Evolutionary conservation across 1,140 invertebrate genomes (phyloP).

Genomic region (Ctenoplectra terminalis): DNA sequence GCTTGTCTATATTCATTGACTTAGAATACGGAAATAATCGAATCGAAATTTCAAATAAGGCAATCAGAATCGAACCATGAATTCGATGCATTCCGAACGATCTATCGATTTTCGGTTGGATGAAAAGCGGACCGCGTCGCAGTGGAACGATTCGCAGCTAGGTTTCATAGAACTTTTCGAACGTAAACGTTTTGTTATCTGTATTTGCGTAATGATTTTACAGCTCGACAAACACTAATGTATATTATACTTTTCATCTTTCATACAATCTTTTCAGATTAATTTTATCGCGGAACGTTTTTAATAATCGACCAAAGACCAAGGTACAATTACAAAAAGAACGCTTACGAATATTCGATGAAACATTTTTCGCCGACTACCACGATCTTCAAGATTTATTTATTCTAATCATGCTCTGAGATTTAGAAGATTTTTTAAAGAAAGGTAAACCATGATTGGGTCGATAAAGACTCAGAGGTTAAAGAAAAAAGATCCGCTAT

Average conservation of each 20-base stretch:
- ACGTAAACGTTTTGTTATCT: conserved; percentile 30
- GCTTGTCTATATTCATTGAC: conserved; percentile 15
- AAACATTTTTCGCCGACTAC: no score
- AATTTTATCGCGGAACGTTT: conserved; percentile 30
- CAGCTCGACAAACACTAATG: neutral
- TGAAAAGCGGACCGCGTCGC: neutral
- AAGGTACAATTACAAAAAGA: conserved; percentile 11
- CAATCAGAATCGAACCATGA: neutral
- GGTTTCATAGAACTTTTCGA: neutral
- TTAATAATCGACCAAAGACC: conserved; percentile 41
- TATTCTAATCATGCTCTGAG: no score
- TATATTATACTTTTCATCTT: neutral
- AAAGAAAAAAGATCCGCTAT: no score
- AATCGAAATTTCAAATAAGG: neutral
- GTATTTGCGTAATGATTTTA: conserved; percentile 3
- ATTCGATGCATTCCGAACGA: neutral
- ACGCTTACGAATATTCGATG: no score
- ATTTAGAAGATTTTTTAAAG: no score
- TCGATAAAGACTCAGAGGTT: no score
- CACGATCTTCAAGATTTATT: no score
- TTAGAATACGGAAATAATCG: neutral
- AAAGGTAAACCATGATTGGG: no score
- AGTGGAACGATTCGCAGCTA: neutral
- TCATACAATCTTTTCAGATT: conserved; percentile 27
- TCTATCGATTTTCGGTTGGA: neutral